Conservation (phyloP, 2,888 invertebrate genomes). For the Parnassius glacialis region DNA sequence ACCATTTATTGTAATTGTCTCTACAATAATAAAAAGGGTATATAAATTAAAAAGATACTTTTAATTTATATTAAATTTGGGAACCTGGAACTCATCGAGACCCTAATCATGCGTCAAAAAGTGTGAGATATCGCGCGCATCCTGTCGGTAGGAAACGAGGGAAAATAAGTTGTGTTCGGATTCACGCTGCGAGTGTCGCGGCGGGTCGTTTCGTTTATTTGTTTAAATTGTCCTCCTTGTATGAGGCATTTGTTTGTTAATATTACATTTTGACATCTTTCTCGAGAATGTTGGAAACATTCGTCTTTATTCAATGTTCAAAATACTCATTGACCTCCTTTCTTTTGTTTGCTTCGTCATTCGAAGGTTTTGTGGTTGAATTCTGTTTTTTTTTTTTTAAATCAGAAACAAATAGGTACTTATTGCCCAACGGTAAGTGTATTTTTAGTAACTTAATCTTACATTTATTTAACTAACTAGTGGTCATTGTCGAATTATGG, state of each 20-base stretch:
- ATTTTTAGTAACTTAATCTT: too few species aligned
- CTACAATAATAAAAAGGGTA: too few species aligned
- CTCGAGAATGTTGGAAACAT: slow-evolving; percentile 29
- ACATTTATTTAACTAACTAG: too few species aligned
- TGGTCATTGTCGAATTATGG: too few species aligned
- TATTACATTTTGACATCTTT: slow-evolving; percentile 40
- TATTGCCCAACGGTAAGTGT: too few species aligned
- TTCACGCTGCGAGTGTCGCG: slow-evolving; percentile 68
- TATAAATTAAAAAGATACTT: background rate
- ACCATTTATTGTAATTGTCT: too few species aligned
- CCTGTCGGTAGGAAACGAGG: slow-evolving; percentile 58
- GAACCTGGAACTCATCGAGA: slow-evolving; percentile 8
- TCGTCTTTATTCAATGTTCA: slow-evolving; percentile 28
- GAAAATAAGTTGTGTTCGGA: slow-evolving; percentile 62
- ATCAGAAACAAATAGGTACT: too few species aligned
- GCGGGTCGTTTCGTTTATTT: slow-evolving; percentile 52
- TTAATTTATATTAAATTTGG: background rate
- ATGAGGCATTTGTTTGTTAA: slow-evolving; percentile 37
- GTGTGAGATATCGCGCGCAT: slow-evolving; percentile 53
- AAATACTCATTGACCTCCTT: slow-evolving; percentile 13
- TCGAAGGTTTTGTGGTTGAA: background rate
- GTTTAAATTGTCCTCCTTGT: slow-evolving; percentile 43
- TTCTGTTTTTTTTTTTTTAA: too few species aligned
- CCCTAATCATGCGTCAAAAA: slow-evolving; percentile 53
- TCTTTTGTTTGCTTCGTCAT: slow-evolving; percentile 1